Evolutionary conservation across 2,797 vertebrate genomes (phyloP).

Genomic region (Telmatherina bonti): DNA sequence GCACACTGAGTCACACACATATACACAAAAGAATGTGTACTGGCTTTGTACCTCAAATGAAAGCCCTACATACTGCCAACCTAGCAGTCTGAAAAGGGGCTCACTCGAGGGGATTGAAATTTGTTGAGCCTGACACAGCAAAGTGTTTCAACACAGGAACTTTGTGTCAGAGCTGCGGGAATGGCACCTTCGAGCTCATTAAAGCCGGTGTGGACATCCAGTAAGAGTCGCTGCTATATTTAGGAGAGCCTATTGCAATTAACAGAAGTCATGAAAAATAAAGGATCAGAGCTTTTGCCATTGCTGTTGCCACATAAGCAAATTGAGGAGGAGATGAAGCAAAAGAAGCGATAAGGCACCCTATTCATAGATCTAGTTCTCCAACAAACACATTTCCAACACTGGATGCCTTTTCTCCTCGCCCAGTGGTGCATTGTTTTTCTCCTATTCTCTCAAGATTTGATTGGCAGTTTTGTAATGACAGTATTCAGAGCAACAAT

Average conservation of each 20-base stretch:
- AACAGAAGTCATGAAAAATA: slow-evolving; percentile 65
- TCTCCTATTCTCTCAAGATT: slow-evolving; percentile 58
- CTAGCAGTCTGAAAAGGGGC: slow-evolving; percentile 64
- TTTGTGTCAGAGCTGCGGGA: slow-evolving; percentile 59
- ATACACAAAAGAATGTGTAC: slow-evolving; percentile 45
- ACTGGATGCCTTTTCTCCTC: slow-evolving; percentile 38
- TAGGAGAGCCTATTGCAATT: slow-evolving; percentile 65
- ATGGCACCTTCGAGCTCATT: slow-evolving; percentile 68
- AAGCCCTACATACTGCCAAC: slow-evolving; percentile 44
- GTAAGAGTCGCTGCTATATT: slow-evolving; percentile 49
- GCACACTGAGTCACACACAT: slow-evolving; percentile 29
- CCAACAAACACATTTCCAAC: slow-evolving; percentile 46
- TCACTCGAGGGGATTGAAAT: slow-evolving; percentile 68
- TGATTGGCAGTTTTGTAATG: slow-evolving; percentile 77
- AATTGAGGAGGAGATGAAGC: slow-evolving; percentile 57
- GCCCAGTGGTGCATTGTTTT: slow-evolving; percentile 61
- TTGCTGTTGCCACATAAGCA: slow-evolving; percentile 64
- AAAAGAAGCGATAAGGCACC: slow-evolving; percentile 63
- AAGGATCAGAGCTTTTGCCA: slow-evolving; percentile 59
- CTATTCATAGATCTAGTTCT: slow-evolving; percentile 63
- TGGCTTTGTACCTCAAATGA: slow-evolving; percentile 47
- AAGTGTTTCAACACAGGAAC: slow-evolving; percentile 65
- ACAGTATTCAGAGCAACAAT: slow-evolving; percentile 69
- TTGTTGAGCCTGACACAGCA: slow-evolving; percentile 72
- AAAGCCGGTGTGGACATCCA: slow-evolving; percentile 57